Evolutionary conservation across 2,113 vertebrate genomes (phyloP).

Genomic region (Asarcornis scutulata): DNA sequence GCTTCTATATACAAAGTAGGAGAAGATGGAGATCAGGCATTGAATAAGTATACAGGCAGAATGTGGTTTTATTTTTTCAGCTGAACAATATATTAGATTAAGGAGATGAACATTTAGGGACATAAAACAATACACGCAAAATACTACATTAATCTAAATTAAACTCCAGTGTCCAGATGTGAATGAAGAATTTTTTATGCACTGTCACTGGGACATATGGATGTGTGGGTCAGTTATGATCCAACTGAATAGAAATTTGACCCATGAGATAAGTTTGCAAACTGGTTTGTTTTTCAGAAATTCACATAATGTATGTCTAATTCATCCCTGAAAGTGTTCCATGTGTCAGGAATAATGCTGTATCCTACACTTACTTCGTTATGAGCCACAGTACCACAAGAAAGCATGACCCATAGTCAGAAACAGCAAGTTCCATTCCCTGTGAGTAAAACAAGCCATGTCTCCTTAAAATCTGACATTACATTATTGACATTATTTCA

Average conservation of each 20-base stretch:
- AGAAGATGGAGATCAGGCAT: not conserved
- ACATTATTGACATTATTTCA: not conserved
- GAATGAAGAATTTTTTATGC: not conserved
- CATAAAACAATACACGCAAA: not conserved
- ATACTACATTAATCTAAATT: not conserved
- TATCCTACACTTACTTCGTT: not conserved
- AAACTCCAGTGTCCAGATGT: not conserved
- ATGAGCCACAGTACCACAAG: not conserved
- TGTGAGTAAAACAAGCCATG: not conserved
- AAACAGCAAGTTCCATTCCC: not conserved
- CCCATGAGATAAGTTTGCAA: not conserved
- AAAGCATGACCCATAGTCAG: not conserved
- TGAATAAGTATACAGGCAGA: not conserved
- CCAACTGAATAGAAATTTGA: not conserved
- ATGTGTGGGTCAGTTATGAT: not conserved
- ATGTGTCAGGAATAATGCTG: conserved; percentile 10
- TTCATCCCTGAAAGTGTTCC: conserved; percentile 28
- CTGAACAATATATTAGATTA: not conserved
- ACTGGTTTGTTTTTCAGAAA: not conserved
- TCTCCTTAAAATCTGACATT: not conserved
- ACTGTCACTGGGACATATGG: not conserved
- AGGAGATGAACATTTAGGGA: not conserved
- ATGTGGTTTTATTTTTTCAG: not conserved
- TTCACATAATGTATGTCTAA: not conserved
- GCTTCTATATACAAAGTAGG: not conserved